phyloP scores from a whole-genome alignment of 1,140 invertebrate genomes.

The Rhopalosiphum maidis region DNA sequence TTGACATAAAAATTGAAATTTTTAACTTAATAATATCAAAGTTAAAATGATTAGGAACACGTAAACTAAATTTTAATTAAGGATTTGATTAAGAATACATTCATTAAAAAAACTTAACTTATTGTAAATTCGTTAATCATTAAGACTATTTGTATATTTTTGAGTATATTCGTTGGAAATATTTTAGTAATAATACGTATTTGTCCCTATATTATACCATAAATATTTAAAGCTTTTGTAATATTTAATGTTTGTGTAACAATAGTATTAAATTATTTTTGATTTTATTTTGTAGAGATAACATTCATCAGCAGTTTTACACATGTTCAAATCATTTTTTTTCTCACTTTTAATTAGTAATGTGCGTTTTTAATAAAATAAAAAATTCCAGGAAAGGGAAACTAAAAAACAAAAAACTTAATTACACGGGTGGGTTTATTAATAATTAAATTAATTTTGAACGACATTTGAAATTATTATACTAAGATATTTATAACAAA shows the following conservation, averaged over 20 bases:
- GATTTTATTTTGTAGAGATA: background rate
- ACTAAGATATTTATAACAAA: background rate
- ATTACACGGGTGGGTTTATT: background rate
- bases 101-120: too few species aligned
- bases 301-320: background rate
- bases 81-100: too few species aligned
- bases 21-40: too few species aligned
- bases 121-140: too few species aligned
- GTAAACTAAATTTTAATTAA: too few species aligned
- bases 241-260: background rate
- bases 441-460: background rate
- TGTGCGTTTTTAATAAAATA: background rate
- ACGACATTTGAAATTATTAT: background rate
- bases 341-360: background rate
- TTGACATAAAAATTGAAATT: too few species aligned
- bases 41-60: too few species aligned
- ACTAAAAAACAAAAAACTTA: conserved; percentile 6
- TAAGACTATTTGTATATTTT: background rate
- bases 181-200: background rate
- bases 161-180: background rate
- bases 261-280: background rate
- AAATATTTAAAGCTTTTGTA: background rate
- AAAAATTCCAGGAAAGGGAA: background rate
- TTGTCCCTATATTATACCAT: background rate
- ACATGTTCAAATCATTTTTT: background rate